phyloP scores from a whole-genome alignment of 1,140 invertebrate genomes.

The Aleiodes sp. region DNA sequence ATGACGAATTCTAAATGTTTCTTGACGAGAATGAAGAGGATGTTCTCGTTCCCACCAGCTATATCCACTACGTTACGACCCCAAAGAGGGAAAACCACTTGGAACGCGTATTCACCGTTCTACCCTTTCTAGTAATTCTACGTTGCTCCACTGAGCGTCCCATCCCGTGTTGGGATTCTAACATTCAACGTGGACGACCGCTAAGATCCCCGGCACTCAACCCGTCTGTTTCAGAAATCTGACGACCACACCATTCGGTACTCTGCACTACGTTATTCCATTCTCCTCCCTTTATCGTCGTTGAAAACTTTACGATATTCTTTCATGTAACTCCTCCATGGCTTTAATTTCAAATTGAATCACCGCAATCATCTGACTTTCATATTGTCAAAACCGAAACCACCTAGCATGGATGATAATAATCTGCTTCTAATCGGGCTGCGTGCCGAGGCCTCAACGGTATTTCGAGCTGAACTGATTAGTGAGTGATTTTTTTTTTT shows the following conservation, averaged over 20 bases:
- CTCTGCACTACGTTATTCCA: background rate
- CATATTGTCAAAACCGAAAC: too few relatives aligned
- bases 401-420: too few relatives aligned
- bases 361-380: background rate
- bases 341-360: background rate
- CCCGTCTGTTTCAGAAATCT: constrained; percentile 13
- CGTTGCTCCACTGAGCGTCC: constrained; percentile 8
- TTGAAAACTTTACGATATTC: background rate
- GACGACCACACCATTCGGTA: background rate
- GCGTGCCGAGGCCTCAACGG: too few relatives aligned
- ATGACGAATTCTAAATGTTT: background rate
- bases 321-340: background rate
- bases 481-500: too few relatives aligned
- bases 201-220: constrained; percentile 10
- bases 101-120: constrained; percentile 5
- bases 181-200: constrained; percentile 24
- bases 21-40: background rate
- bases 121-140: constrained; percentile 21
- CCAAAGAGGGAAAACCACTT: constrained; percentile 17
- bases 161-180: constrained; percentile 19
- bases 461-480: too few relatives aligned
- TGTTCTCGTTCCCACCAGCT: background rate
- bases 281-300: background rate
- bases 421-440: too few relatives aligned
- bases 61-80: background rate